Evolutionary conservation across 2,888 invertebrate genomes (phyloP).

Genomic region (Drosophila rubida): DNA sequence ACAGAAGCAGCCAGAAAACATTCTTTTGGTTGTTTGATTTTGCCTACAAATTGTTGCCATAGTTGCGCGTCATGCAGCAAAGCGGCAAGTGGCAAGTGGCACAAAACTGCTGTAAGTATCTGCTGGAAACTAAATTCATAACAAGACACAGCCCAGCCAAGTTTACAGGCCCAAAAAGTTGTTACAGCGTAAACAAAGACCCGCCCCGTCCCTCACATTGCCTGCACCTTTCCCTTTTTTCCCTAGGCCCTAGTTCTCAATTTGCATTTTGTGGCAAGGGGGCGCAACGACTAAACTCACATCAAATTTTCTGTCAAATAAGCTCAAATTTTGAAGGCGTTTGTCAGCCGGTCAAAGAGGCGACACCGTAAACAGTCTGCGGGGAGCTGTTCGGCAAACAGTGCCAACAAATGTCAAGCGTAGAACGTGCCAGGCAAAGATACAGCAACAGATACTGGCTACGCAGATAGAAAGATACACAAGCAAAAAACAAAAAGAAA

Average conservation of each 20-base stretch:
- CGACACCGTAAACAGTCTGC: conserved; percentile 37
- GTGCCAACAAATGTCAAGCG: conserved; percentile 60
- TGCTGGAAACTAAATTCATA: conserved; percentile 69
- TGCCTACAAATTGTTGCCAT: conserved; percentile 64
- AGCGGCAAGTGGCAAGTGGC: conserved; percentile 62
- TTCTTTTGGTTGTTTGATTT: conserved; percentile 57
- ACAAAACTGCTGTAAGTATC: conserved; percentile 71
- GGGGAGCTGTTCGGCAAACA: conserved; percentile 60
- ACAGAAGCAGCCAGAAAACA: conserved; percentile 22
- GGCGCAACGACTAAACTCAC: conserved; percentile 17
- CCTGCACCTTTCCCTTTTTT: neutral
- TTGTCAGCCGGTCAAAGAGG: conserved; percentile 35
- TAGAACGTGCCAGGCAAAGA: conserved; percentile 41
- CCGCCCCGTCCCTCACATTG: conserved; percentile 16
- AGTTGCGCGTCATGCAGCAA: conserved; percentile 57
- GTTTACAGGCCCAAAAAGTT: conserved; percentile 46
- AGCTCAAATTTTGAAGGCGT: conserved; percentile 65
- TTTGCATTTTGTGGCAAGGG: conserved; percentile 66
- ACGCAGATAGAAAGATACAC: conserved; percentile 16
- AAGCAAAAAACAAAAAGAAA: neutral
- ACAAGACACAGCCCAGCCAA: conserved; percentile 54
- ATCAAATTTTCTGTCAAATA: conserved; percentile 75
- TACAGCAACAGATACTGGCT: conserved; percentile 15
- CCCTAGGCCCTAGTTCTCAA: conserved; percentile 39
- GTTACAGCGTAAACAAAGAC: conserved; percentile 70